A percentile compares a stretch with the other conserved stretches of the same genome.
phyloP scores from a whole-genome alignment of 2,797 vertebrate genomes.

The Harpagifer antarcticus region DNA sequence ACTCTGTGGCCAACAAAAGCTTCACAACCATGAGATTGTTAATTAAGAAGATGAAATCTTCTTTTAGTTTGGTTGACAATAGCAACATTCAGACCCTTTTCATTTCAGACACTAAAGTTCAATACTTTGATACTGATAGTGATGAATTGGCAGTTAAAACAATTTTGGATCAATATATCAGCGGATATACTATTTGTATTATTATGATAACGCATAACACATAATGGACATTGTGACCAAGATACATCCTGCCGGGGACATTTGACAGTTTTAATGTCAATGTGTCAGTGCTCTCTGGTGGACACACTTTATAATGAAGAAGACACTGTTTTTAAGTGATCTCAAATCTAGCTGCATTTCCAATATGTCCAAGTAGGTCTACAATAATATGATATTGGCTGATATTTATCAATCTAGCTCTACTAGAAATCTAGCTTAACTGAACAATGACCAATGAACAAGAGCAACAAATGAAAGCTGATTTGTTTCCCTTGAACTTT shows the following conservation, averaged over 20 bases:
- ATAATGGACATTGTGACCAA: background rate
- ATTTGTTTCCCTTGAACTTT: background rate
- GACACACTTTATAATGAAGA: background rate
- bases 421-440: background rate
- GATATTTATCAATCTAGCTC: background rate
- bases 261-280: background rate
- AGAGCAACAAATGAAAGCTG: background rate
- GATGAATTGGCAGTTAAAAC: background rate
- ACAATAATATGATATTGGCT: background rate
- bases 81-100: conserved; percentile 24
- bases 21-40: conserved; percentile 61
- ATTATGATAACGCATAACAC: too few species aligned
- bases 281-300: background rate
- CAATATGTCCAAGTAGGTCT: background rate
- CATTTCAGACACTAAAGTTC: background rate
- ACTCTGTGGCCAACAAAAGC: conserved; percentile 74
- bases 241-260: background rate
- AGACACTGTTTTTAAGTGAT: background rate
- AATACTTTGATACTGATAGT: background rate
- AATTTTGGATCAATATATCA: too few species aligned
- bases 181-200: too few species aligned
- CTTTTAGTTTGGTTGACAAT: conserved; percentile 37
- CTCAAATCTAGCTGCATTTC: background rate
- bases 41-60: conserved; percentile 66
- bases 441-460: background rate